Conservation (phyloP, 2,888 invertebrate genomes). For the Mechanitis messenoides region DNA sequence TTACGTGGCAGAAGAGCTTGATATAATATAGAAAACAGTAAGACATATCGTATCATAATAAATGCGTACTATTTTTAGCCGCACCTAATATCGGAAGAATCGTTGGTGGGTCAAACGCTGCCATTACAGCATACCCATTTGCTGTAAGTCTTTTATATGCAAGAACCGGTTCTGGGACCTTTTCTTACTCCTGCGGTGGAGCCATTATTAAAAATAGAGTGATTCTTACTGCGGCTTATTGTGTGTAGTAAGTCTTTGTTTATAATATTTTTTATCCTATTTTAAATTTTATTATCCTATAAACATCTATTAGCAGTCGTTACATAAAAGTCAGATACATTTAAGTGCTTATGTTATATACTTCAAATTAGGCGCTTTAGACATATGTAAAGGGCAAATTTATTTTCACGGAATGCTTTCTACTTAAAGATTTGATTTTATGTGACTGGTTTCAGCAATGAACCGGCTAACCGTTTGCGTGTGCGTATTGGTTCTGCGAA, state of each 20-base stretch:
- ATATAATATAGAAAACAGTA: no score
- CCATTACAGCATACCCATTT: not conserved
- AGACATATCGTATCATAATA: not conserved
- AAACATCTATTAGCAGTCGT: no score
- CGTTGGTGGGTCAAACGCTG: constrained; percentile 1
- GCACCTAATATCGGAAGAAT: not conserved
- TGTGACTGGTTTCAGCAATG: not conserved
- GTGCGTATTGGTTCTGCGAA: constrained; percentile 43
- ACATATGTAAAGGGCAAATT: no score
- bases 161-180: not conserved
- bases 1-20: not conserved
- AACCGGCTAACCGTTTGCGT: constrained; percentile 33
- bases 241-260: constrained; percentile 3
- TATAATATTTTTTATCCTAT: not conserved
- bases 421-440: not conserved
- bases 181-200: not conserved
- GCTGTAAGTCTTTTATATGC: constrained; percentile 3
- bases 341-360: no score
- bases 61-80: not conserved
- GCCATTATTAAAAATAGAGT: constrained; percentile 1
- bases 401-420: not conserved
- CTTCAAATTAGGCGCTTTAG: no score
- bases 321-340: no score
- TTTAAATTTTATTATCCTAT: no score
- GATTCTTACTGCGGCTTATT: constrained; percentile 17